Percentiles rank a stretch among this genome's conserved stretches.
phyloP scores from a whole-genome alignment of 2,113 vertebrate species.

The Bombycilla garrulus region DNA sequence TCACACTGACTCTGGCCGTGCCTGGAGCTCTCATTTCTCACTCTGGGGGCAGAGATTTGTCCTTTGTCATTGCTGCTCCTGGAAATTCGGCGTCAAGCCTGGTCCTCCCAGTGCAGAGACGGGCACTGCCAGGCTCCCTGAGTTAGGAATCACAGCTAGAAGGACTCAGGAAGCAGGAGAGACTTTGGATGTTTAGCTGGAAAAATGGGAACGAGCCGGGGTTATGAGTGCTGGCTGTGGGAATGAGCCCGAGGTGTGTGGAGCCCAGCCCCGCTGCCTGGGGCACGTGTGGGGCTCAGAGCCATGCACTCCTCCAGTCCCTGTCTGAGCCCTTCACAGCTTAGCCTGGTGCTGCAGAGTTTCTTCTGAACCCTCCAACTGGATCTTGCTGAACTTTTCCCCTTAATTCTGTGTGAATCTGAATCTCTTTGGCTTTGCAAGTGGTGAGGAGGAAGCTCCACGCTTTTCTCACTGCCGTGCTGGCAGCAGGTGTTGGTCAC shows the following conservation, averaged over 20 bases:
- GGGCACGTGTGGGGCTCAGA: not conserved
- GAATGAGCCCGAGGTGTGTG: not conserved
- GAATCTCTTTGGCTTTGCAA: not conserved
- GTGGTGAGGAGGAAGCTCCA: not conserved
- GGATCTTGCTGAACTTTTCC: fast-evolving
- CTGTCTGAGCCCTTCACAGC: not conserved
- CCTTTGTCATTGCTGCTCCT: not conserved
- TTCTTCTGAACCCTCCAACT: not conserved
- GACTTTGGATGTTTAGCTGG: not conserved
- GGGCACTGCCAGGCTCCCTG: not conserved
- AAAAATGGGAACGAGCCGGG: not conserved
- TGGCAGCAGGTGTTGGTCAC: not conserved
- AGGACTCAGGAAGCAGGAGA: not conserved
- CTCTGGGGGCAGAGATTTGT: not conserved
- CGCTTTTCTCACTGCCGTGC: fast-evolving
- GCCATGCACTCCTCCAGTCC: not conserved
- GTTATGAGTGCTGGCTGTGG: not conserved
- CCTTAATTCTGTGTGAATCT: not conserved
- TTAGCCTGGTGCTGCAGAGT: fast-evolving
- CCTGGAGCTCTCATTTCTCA: not conserved
- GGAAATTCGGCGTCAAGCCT: not conserved
- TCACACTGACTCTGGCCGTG: not conserved
- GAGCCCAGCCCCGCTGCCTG: not conserved
- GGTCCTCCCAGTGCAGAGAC: too few relatives aligned
- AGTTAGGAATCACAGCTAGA: not conserved